Percentiles rank a stretch among this genome's conserved stretches.
phyloP scores from a whole-genome alignment of 2,113 vertebrate genomes.

The Mobula hypostoma region DNA sequence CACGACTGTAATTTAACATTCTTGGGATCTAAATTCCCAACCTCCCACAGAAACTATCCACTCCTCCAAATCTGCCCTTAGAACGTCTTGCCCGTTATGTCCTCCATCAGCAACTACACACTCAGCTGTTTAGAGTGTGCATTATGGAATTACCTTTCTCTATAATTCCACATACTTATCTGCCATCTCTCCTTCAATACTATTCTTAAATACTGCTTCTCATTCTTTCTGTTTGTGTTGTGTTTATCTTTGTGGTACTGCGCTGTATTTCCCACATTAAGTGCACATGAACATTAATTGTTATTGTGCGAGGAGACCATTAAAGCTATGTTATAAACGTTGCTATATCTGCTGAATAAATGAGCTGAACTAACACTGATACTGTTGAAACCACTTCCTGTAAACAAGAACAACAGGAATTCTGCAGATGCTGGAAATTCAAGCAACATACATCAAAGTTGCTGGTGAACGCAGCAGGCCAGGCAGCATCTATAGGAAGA shows the following conservation, averaged over 20 bases:
- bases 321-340: not conserved
- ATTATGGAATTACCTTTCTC: no score
- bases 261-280: not conserved
- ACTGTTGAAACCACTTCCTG: not conserved
- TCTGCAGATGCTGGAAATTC: no score
- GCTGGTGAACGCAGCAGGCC: no score
- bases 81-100: no score
- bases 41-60: not conserved
- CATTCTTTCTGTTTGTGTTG: not conserved
- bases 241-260: not conserved
- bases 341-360: not conserved
- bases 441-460: no score
- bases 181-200: not conserved
- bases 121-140: not conserved
- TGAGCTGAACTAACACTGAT: not conserved
- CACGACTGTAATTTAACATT: not conserved
- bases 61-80: not conserved
- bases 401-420: conserved; percentile 15
- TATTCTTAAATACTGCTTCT: not conserved
- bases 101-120: not conserved
- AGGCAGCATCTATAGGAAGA: no score
- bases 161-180: not conserved
- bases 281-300: not conserved
- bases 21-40: not conserved
- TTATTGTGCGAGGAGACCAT: not conserved